A percentile compares a stretch with the other conserved stretches of the same genome.
These are phyloP conservation scores for Hydrophis major DNA, from an alignment of 2,797 vertebrate species.

Conservation along the genomic window DNA sequence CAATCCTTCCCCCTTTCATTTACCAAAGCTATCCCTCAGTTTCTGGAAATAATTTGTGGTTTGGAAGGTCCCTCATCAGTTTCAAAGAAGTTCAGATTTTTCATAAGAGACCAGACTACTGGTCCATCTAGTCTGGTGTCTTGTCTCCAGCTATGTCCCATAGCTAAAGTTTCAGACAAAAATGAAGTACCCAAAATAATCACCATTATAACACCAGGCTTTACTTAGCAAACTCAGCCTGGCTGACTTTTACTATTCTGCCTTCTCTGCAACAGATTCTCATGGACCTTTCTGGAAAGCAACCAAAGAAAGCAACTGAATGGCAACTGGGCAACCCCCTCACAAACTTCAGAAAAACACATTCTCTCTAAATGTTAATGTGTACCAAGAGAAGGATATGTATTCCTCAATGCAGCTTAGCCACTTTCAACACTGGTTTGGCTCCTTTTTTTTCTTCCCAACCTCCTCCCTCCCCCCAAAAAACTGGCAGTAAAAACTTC, in stretches of 20 bases:
- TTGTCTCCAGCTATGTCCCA: conserved; percentile 42
- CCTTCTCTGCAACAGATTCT: conserved; percentile 30
- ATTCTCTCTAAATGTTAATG: conserved; percentile 31
- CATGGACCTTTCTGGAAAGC: background rate
- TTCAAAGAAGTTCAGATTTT: conserved; percentile 62
- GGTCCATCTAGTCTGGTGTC: conserved; percentile 50
- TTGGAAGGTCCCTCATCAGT: conserved; percentile 64
- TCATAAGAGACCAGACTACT: conserved; percentile 58
- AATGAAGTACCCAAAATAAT: conserved; percentile 17
- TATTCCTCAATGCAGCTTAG: conserved; percentile 54
- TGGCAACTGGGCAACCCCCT: conserved; percentile 22
- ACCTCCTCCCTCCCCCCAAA: background rate
- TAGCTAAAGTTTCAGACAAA: conserved; percentile 48
- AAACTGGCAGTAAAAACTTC: conserved; percentile 59
- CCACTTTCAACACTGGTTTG: conserved; percentile 59
- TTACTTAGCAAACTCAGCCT: background rate
- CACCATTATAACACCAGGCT: conserved; percentile 18
- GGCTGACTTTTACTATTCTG: conserved; percentile 7
- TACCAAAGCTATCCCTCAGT: conserved; percentile 63
- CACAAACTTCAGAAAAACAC: conserved; percentile 41
- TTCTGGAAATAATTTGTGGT: conserved; percentile 74
- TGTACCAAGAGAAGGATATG: conserved; percentile 48
- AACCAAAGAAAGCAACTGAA: conserved; percentile 45
- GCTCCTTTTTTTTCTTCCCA: conserved; percentile 31
- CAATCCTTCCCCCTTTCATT: conserved; percentile 64